Percentiles rank a stretch among this genome's conserved stretches.
These are phyloP conservation scores for Chiloscyllium punctatum DNA, from an alignment of 2,797 vertebrate species.

Conservation along the genomic window DNA sequence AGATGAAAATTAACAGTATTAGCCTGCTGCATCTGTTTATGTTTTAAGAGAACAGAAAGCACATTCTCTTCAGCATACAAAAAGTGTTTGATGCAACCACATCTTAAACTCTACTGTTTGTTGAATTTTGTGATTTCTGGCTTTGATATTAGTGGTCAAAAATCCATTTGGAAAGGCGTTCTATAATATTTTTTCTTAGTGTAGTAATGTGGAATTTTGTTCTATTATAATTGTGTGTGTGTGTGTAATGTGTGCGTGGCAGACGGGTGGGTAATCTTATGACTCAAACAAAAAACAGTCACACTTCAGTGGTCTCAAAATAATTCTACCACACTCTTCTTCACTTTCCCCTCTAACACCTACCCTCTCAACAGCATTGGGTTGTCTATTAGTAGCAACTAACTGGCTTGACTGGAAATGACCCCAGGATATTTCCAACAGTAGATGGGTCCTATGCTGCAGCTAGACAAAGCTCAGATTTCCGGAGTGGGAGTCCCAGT, in stretches of 20 bases:
- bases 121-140: background rate
- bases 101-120: background rate
- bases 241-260: background rate
- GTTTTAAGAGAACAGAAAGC: background rate
- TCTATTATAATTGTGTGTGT: background rate
- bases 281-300: background rate
- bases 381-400: too few relatives aligned
- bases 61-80: background rate
- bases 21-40: background rate
- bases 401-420: background rate
- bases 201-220: background rate
- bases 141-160: background rate
- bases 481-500: too few relatives aligned
- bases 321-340: background rate
- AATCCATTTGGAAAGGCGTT: background rate
- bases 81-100: background rate
- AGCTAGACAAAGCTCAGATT: too few relatives aligned
- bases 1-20: slow-evolving; percentile 7
- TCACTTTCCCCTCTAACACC: background rate
- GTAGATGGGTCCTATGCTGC: background rate
- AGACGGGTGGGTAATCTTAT: background rate
- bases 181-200: background rate
- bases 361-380: background rate
- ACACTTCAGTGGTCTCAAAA: background rate
- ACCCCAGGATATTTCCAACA: background rate